A percentile compares a stretch with the other conserved stretches of the same genome.
phyloP scores from a whole-genome alignment of 2,113 vertebrate species.

The Triplophysa tibetana region DNA sequence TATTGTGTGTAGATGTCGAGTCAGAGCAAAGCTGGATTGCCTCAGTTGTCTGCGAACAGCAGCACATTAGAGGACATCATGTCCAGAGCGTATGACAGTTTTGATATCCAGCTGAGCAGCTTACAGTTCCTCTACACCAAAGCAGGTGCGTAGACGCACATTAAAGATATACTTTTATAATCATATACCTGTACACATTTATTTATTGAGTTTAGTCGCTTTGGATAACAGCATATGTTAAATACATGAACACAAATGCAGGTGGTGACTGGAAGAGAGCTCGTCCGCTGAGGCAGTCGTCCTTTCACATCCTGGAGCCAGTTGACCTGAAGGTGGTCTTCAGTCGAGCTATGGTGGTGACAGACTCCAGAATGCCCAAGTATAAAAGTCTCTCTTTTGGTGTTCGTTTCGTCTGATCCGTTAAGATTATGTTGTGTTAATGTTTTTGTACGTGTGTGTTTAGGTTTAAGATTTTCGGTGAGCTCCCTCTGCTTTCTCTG shows the following conservation, averaged over 20 bases:
- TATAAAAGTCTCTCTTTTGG: conserved; percentile 53
- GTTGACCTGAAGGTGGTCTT: conserved; percentile 89
- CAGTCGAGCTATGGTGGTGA: conserved; percentile 91
- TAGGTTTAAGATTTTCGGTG: conserved; percentile 90
- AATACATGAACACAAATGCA: conserved; percentile 54
- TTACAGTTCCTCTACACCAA: conserved; percentile 92
- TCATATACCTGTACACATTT: no score
- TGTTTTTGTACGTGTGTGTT: background rate
- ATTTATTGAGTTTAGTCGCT: no score
- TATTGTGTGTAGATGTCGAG: conserved; percentile 77
- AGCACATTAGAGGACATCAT: conserved; percentile 91
- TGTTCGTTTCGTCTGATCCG: background rate
- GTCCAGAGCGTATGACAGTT: conserved; percentile 92
- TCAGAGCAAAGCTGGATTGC: conserved; percentile 80
- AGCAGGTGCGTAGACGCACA: conserved; percentile 70
- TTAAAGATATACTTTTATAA: background rate
- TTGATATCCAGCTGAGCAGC: conserved; percentile 89
- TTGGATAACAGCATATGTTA: no score
- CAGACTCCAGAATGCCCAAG: conserved; percentile 94
- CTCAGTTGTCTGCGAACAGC: conserved; percentile 76
- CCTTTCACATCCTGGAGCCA: conserved; percentile 90
- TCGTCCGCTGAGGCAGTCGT: conserved; percentile 81
- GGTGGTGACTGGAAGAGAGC: conserved; percentile 91
- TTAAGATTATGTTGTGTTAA: background rate
- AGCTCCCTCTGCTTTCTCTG: conserved; percentile 87